These are phyloP conservation scores for Maconellicoccus hirsutus DNA, from an alignment of 1,140 invertebrate species.

Conservation along the genomic window DNA sequence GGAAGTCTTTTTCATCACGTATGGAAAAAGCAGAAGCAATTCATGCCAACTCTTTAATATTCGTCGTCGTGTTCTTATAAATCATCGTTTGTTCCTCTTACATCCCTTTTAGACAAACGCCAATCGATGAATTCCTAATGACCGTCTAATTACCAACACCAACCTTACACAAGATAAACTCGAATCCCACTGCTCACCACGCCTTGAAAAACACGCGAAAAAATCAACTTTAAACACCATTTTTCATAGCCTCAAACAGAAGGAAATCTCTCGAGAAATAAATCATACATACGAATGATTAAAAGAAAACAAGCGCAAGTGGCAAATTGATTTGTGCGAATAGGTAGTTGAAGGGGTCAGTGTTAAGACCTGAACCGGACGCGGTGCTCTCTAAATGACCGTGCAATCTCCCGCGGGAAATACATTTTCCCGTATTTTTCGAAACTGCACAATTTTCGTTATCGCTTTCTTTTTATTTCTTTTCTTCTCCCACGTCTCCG, in stretches of 20 bases:
- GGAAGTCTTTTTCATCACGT: constrained; percentile 11
- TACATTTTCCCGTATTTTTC: background rate
- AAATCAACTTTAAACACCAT: background rate
- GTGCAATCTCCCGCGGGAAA: background rate
- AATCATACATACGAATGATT: background rate
- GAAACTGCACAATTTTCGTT: constrained; percentile 4
- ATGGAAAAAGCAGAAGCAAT: constrained; percentile 15
- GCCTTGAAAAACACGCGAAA: too few relatives aligned
- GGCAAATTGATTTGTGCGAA: background rate
- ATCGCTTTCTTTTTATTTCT: background rate
- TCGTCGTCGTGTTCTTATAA: background rate
- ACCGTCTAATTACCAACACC: background rate
- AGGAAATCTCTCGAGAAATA: background rate
- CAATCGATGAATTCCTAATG: background rate
- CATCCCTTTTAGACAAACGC: background rate
- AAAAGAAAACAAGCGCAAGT: constrained; percentile 4
- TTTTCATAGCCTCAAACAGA: too few relatives aligned
- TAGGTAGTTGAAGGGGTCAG: background rate
- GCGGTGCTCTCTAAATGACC: background rate
- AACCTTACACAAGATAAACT: background rate
- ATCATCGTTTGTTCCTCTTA: background rate
- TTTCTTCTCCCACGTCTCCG: background rate
- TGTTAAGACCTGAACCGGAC: background rate
- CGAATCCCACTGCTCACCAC: too few relatives aligned
- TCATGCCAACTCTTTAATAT: constrained; percentile 8